Evolutionary conservation across 2,888 invertebrate genomes (phyloP).

Genomic region (Odontocerum albicorne): DNA sequence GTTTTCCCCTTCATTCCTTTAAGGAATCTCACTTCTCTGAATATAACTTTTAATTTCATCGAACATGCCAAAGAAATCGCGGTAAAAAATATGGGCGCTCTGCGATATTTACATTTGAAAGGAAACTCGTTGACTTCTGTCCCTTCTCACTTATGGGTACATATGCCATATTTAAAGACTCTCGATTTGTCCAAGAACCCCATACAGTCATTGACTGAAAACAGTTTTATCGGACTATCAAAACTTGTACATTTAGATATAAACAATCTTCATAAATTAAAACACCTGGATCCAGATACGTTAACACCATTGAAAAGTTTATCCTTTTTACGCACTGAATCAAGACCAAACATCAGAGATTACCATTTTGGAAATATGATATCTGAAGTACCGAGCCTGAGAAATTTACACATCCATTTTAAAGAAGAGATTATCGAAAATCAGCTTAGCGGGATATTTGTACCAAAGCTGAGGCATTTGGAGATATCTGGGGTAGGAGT

Average conservation of each 20-base stretch:
- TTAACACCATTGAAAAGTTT: slow-evolving; percentile 72
- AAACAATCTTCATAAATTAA: slow-evolving; percentile 70
- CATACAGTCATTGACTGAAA: slow-evolving; percentile 70
- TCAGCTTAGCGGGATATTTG: slow-evolving; percentile 75
- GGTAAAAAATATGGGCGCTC: slow-evolving; percentile 67
- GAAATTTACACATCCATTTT: slow-evolving; percentile 75
- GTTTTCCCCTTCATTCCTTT: slow-evolving; percentile 76
- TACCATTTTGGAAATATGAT: slow-evolving; percentile 73
- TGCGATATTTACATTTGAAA: slow-evolving; percentile 74
- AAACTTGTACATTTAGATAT: slow-evolving; percentile 75
- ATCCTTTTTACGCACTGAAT: slow-evolving; percentile 69
- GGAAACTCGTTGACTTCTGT: slow-evolving; percentile 75
- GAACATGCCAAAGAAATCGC: slow-evolving; percentile 70
- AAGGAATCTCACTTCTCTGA: slow-evolving; percentile 75
- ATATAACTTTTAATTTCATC: slow-evolving; percentile 78
- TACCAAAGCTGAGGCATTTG: slow-evolving; percentile 75
- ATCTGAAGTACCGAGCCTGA: slow-evolving; percentile 69
- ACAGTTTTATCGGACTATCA: slow-evolving; percentile 70
- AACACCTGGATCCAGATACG: slow-evolving; percentile 74
- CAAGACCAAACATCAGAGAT: slow-evolving; percentile 75
- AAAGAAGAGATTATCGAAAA: slow-evolving; percentile 72
- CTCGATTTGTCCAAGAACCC: slow-evolving; percentile 84
- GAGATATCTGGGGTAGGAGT: slow-evolving; percentile 79
- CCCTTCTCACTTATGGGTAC: slow-evolving; percentile 73
- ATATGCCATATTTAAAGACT: slow-evolving; percentile 70